Base-by-base conservation (phyloP, 2,888 invertebrate genomes). In the Amblyjoppa proteus region DNA sequence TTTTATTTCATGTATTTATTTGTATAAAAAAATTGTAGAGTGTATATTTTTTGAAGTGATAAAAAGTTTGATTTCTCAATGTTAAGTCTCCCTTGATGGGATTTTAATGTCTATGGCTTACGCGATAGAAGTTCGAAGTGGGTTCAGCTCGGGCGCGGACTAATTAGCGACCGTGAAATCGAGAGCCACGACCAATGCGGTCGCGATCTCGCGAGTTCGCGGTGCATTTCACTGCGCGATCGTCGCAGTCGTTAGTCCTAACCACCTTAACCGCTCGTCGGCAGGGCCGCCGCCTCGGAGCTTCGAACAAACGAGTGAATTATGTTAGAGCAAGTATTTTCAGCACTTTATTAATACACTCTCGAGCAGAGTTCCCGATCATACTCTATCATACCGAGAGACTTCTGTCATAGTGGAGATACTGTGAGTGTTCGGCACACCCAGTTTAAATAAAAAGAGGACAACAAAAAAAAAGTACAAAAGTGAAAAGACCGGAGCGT, bases 111-210 rank as follows among this genome's bases (percentile, higher is more conserved):
- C 51, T 58, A 58, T 56, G 56, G 31, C 20, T 51, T 69, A 25
- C 69, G 45, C 69, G 58, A 58, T 69, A 25, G 25, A 61, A 49
- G 53, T 71, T 76, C 34, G n/a, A 71, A 34, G 70, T 53, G 31
- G 64, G 69, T 45, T 38, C 28, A 51, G 61, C 25, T 28, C 64
- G 81, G 69, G 83, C 88, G 83, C 71, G 87, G 87, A 89, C 89
- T 90, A 91, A 91, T 91, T 90, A 91, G 90, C 87, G 86, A 68
- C 88, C 90, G 91, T 91, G 90, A 91, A 91, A 91, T 91, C 77
- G 66, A 66, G 88, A 85, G 76, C 66, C 81, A 86, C 85, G 87
- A 84, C 83, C 88, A 87, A 89, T 85, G 87, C 87, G 89, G 25
- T 11, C 87, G 90, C 85, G 88, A 88, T 88, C 88, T 87, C 80